A percentile compares a stretch with the other conserved stretches of the same genome.
These are phyloP conservation scores for Lamprologus sp. DNA, from an alignment of 2,113 vertebrate species.

Conservation along the genomic window DNA sequence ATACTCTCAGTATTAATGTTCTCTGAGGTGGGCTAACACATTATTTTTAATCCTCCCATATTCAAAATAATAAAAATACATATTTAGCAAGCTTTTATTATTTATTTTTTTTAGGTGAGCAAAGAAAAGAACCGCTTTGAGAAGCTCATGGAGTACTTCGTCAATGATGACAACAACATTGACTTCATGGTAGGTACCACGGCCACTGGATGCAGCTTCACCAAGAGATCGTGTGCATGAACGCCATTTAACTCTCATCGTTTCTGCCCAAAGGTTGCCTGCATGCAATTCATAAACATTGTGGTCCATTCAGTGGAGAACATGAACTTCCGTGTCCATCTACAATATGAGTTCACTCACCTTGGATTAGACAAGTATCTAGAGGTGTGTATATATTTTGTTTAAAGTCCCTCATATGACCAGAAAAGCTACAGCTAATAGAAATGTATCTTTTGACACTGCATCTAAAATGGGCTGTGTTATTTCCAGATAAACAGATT, in stretches of 20 bases:
- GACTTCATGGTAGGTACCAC: conserved; percentile 86
- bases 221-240: not conserved
- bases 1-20: not conserved
- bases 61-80: not conserved
- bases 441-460: not conserved
- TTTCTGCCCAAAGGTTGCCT: conserved; percentile 79
- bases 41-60: not conserved
- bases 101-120: conserved; percentile 48
- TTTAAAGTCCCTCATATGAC: not conserved
- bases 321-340: conserved; percentile 97
- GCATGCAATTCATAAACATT: conserved; percentile 99
- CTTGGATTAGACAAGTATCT: conserved; percentile 88
- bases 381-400: conserved; percentile 69
- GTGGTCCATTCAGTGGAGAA: conserved; percentile 98
- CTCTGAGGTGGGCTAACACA: not conserved
- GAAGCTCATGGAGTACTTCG: conserved; percentile 93
- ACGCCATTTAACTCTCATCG: not conserved
- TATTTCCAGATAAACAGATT: not conserved
- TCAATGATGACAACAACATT: conserved; percentile 87
- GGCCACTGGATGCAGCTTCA: not conserved
- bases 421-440: not conserved
- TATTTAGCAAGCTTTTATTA: not conserved
- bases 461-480: fast-evolving
- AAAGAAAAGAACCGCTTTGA: conserved; percentile 82
- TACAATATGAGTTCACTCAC: conserved; percentile 94